Percentiles rank a stretch among this genome's conserved stretches.
Conservation (phyloP, 1,140 invertebrate genomes). For the Probaryconus sp. region DNA sequence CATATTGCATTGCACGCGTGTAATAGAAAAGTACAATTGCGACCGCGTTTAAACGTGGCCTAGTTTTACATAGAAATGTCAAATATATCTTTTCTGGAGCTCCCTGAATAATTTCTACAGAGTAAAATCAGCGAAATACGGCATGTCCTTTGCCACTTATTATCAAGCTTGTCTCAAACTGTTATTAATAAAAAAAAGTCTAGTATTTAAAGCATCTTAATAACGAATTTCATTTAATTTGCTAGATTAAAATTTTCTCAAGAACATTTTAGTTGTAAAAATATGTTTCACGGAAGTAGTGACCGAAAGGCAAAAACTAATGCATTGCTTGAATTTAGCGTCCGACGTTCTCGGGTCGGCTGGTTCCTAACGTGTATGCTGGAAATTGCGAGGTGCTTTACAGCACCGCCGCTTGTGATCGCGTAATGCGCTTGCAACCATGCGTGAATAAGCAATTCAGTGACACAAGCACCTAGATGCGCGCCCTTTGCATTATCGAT, state of each 20-base stretch:
- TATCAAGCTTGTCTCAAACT: constrained; percentile 11
- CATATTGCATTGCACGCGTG: too few relatives aligned
- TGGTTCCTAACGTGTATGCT: constrained; percentile 31
- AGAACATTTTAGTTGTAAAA: too few relatives aligned
- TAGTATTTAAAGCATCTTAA: too few relatives aligned
- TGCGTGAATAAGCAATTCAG: constrained; percentile 60
- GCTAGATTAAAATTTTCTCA: constrained; percentile 12
- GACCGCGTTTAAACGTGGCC: constrained; percentile 5
- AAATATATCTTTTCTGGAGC: constrained; percentile 14
- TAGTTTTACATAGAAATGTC: constrained; percentile 7
- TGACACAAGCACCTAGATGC: constrained; percentile 43
- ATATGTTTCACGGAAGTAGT: too few relatives aligned
- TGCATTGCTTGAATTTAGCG: constrained; percentile 15
- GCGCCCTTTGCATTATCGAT: constrained; percentile 59
- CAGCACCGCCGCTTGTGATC: constrained; percentile 40
- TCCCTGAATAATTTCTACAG: constrained; percentile 41
- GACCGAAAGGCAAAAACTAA: too few relatives aligned
- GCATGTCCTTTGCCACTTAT: constrained; percentile 19
- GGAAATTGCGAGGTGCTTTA: constrained; percentile 49
- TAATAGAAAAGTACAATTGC: too few relatives aligned
- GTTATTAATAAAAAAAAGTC: constrained; percentile 1
- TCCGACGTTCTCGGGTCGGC: constrained; percentile 18
- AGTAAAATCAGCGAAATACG: constrained; percentile 36
- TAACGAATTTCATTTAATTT: background rate
- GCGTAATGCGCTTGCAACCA: constrained; percentile 48